Base-by-base conservation (phyloP, 2,888 invertebrate genomes). In the Phymatocera aterrima region DNA sequence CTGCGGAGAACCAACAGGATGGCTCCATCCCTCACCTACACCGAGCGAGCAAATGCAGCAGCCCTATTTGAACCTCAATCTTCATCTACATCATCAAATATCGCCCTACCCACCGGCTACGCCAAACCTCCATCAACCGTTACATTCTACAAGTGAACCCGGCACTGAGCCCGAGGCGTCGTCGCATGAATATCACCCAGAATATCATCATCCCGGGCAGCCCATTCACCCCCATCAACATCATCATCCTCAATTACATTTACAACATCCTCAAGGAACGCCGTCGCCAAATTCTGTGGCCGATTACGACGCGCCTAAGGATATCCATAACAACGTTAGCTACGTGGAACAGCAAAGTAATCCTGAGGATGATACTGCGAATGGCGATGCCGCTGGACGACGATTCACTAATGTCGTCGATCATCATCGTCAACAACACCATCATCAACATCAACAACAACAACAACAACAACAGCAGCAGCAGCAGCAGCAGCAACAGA, bases 141-240 rank as follows among this genome's bases (percentile, higher is more conserved):
- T 88, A 94, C 94, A 2, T 94, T 93, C 74, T 92, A 93, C 43
- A 92, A 89, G 90, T 94, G 94, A 84, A 93, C 93, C 12, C 92
- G 92, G 88, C 95, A 95, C 83, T 1, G 81, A 15, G 80, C 82
- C 82, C 1, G 64, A 80, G n/a, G 46, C 83, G 0, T 78, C 74
- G 28, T 83, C 83, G 48, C 80, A 81, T 15, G 87, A 87, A 8
- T 87, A 88, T 60, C 82, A 84, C 15, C 86, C 85, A 65, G 84
- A 83, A 43, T 88, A 87, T 79, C 86, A 84, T 87, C n/a, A 79
- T 43, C 82, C 84, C 0, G 84, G 81, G 8, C 85, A 85, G 31
- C 80, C 85, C 3, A 81, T 83, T 0, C 84, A 83, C 0, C 84
- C 83, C 0, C 85, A 85, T 34, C 86, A 85, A 37, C 82, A 83